Conservation (phyloP, 2,888 invertebrate species). For the Acleris emargana region DNA sequence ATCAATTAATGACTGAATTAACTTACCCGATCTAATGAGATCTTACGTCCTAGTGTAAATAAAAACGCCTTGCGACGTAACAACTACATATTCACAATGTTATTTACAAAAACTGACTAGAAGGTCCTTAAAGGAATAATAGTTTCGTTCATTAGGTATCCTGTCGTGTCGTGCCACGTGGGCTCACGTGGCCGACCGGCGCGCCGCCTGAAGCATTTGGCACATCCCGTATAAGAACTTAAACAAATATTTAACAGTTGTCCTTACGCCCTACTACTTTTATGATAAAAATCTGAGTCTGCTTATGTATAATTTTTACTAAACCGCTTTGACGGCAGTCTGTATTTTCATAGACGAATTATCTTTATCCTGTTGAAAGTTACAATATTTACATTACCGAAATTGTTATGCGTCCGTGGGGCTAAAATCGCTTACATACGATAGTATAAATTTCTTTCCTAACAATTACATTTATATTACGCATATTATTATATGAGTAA, state of each 20-base stretch:
- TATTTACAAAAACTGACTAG: constrained; percentile 82
- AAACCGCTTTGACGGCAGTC: constrained; percentile 42
- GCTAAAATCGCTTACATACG: constrained; percentile 73
- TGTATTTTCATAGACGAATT: constrained; percentile 34
- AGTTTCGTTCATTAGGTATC: constrained; percentile 63
- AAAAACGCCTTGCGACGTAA: constrained; percentile 75
- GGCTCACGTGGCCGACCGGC: constrained; percentile 41
- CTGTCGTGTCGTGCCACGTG: constrained; percentile 56
- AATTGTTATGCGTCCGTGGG: constrained; percentile 57
- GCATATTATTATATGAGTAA: constrained; percentile 72
- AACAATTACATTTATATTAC: constrained; percentile 76
- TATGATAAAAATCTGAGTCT: constrained; percentile 61
- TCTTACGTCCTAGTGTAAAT: constrained; percentile 79
- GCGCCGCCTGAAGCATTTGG: constrained; percentile 75
- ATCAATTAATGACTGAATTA: constrained; percentile 82
- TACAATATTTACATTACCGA: constrained; percentile 66
- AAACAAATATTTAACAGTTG: constrained; percentile 62
- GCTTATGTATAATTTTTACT: constrained; percentile 45
- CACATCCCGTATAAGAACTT: constrained; percentile 76
- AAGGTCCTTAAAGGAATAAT: constrained; percentile 73
- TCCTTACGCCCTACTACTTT: constrained; percentile 59
- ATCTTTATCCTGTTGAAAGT: constrained; percentile 52
- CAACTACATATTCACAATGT: constrained; percentile 80
- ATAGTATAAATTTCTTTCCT: constrained; percentile 78
- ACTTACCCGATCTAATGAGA: constrained; percentile 82